phyloP scores from a whole-genome alignment of 2,797 vertebrate genomes.

The Remorina albescens region DNA sequence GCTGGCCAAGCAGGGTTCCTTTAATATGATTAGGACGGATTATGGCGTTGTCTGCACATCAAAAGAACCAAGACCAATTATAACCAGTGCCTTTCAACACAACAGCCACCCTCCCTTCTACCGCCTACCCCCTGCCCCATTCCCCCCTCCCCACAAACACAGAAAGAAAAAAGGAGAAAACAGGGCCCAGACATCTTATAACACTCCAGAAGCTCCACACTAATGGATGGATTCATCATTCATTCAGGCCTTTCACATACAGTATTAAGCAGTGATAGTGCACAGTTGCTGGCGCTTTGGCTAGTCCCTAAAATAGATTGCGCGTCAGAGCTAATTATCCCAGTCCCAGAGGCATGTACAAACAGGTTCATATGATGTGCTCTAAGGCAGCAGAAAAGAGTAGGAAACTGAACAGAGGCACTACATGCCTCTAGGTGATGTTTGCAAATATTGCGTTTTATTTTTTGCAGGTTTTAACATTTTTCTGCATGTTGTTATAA shows the following conservation, averaged over 20 bases:
- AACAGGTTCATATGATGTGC: slow-evolving; percentile 60
- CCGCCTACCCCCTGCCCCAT: too few species aligned
- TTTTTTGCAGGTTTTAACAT: slow-evolving; percentile 29
- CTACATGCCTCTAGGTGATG: slow-evolving; percentile 43
- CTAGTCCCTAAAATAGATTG: slow-evolving; percentile 70
- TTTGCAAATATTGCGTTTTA: slow-evolving; percentile 46
- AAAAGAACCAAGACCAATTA: slow-evolving; percentile 86
- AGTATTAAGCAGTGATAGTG: slow-evolving; percentile 62
- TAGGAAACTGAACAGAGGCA: slow-evolving; percentile 34
- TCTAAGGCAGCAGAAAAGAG: slow-evolving; percentile 29
- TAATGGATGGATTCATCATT: slow-evolving; percentile 73
- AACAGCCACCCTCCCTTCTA: slow-evolving; percentile 51
- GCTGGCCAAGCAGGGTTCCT: slow-evolving; percentile 72
- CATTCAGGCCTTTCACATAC: slow-evolving; percentile 71
- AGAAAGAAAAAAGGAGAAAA: slow-evolving; percentile 54
- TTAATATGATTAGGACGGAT: slow-evolving; percentile 85
- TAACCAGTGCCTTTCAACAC: slow-evolving; percentile 80
- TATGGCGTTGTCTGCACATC: slow-evolving; percentile 83
- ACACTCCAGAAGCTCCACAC: slow-evolving; percentile 49
- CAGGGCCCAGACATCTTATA: slow-evolving; percentile 47
- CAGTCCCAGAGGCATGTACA: slow-evolving; percentile 60
- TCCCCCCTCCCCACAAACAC: slow-evolving; percentile 36
- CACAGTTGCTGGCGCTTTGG: slow-evolving; percentile 62
- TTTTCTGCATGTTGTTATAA: slow-evolving; percentile 32
- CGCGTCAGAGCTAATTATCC: slow-evolving; percentile 74